Evolutionary conservation across 1,140 invertebrate species (phyloP).

Genomic region (Onthophagus taurus): DNA sequence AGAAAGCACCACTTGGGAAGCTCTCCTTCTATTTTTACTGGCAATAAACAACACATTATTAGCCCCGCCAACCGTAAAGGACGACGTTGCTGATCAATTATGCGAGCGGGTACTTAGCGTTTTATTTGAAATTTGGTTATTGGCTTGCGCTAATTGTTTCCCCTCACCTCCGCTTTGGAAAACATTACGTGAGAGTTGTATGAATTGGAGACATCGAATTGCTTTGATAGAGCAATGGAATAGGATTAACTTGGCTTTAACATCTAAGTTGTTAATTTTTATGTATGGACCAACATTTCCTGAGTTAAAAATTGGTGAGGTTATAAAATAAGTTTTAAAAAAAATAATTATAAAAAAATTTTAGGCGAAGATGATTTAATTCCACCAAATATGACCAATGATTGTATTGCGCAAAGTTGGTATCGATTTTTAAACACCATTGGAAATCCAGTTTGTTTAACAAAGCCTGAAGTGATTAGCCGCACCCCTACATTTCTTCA

Average conservation of each 20-base stretch:
- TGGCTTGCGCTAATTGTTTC: conserved; percentile 83
- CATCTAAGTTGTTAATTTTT: conserved; percentile 70
- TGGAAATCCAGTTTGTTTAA: conserved; percentile 89
- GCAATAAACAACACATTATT: conserved; percentile 88
- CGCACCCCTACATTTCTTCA: conserved; percentile 61
- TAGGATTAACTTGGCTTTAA: conserved; percentile 81
- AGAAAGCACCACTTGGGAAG: conserved; percentile 84
- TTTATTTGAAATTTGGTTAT: conserved; percentile 89
- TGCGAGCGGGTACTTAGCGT: conserved; percentile 90
- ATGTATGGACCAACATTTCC: conserved; percentile 87
- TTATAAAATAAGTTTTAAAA: neutral
- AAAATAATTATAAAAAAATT: conserved; percentile 13
- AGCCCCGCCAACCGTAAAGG: conserved; percentile 83
- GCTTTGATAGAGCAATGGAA: conserved; percentile 94
- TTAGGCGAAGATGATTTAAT: conserved; percentile 79
- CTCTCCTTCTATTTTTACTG: conserved; percentile 79
- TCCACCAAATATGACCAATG: conserved; percentile 72
- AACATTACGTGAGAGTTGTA: conserved; percentile 84
- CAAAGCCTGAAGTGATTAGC: conserved; percentile 69
- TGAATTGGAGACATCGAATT: conserved; percentile 86
- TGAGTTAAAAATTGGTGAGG: conserved; percentile 70
- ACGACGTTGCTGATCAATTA: conserved; percentile 89
- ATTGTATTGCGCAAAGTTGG: conserved; percentile 89
- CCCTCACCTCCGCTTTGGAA: conserved; percentile 93
- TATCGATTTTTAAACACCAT: conserved; percentile 87